Evolutionary conservation across 2,888 invertebrate genomes (phyloP).

Genomic region (Acronicta psi): DNA sequence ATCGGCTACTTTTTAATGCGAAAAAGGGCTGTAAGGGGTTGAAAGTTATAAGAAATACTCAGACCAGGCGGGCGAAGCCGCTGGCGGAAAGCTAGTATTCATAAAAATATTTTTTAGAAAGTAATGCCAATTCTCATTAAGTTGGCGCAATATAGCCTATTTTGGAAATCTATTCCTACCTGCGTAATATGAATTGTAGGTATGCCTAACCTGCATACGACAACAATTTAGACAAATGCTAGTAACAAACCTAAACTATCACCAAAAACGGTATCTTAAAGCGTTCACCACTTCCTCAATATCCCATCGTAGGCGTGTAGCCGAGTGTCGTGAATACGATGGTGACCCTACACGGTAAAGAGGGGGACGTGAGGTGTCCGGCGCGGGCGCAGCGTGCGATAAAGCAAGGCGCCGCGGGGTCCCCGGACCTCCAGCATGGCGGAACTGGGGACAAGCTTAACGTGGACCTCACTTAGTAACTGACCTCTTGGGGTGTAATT

Average conservation of each 20-base stretch:
- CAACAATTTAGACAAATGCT: constrained; percentile 19
- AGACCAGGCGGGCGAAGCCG: too few species aligned
- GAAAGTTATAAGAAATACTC: too few species aligned
- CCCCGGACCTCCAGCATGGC: constrained; percentile 83
- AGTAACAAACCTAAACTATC: constrained; percentile 31
- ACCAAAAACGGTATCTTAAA: constrained; percentile 46
- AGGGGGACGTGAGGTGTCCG: constrained; percentile 80
- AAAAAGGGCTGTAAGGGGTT: too few species aligned
- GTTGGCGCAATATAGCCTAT: background rate
- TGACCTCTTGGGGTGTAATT: background rate
- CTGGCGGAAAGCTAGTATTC: too few species aligned
- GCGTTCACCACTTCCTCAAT: constrained; percentile 51
- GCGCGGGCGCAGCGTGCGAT: constrained; percentile 86
- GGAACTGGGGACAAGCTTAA: constrained; percentile 49
- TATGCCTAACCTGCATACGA: too few species aligned
- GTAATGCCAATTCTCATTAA: too few species aligned
- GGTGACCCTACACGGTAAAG: constrained; percentile 67
- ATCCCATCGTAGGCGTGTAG: constrained; percentile 53
- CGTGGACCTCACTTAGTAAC: constrained; percentile 61
- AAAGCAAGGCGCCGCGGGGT: constrained; percentile 87
- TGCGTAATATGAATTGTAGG: constrained; percentile 1
- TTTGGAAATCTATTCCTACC: background rate
- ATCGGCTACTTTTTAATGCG: too few species aligned
- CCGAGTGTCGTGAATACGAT: constrained; percentile 48
- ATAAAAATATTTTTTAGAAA: too few species aligned